phyloP scores from a whole-genome alignment of 2,113 vertebrate species.

The Sphaerodactylus townsendi region DNA sequence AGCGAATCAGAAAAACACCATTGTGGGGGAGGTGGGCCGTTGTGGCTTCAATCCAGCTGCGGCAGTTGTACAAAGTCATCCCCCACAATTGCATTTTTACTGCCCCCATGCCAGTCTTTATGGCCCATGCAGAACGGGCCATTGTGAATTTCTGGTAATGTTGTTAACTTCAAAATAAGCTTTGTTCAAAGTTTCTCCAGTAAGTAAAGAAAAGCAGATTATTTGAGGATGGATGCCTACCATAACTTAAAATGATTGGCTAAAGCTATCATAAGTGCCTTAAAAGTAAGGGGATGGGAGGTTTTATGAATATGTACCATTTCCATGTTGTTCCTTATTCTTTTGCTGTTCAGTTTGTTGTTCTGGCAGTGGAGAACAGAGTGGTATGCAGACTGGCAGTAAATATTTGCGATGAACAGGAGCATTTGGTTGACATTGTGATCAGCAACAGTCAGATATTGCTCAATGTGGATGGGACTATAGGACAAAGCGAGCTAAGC shows the following conservation, averaged over 20 bases:
- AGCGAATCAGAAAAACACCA: no score
- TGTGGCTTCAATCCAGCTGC: no score
- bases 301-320: neutral
- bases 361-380: slow-evolving; percentile 79
- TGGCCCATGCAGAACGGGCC: no score
- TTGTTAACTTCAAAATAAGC: neutral
- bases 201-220: neutral
- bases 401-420: slow-evolving; percentile 82
- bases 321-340: neutral
- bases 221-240: neutral
- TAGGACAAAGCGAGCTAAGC: slow-evolving; percentile 74
- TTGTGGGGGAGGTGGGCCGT: no score
- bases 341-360: slow-evolving; percentile 76
- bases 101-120: no score
- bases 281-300: neutral
- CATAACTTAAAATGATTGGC: neutral
- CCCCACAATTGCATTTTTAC: no score
- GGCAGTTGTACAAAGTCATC: no score
- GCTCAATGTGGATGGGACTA: slow-evolving; percentile 80
- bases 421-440: slow-evolving; percentile 80
- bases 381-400: slow-evolving; percentile 82
- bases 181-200: neutral
- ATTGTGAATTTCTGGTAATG: neutral
- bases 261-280: neutral
- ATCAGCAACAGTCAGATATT: slow-evolving; percentile 75